Evolutionary conservation across 2,113 vertebrate species (phyloP).

Genomic region (Gobiocypris rarus): DNA sequence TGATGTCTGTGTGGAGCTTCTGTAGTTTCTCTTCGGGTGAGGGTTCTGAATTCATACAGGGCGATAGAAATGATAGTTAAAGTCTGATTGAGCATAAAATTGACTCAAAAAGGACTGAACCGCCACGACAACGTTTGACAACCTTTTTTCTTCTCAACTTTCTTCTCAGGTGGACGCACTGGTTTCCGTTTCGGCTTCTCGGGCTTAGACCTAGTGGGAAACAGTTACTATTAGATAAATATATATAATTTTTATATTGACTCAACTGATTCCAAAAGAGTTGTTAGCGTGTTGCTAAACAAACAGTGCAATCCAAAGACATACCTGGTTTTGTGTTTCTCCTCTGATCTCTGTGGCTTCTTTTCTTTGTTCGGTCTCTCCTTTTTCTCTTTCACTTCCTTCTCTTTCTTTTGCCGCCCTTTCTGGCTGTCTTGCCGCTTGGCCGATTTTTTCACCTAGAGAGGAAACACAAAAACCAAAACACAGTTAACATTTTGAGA

Average conservation of each 20-base stretch:
- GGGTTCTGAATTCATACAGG: constrained; percentile 76
- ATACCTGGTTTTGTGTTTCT: constrained; percentile 84
- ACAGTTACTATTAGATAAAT: too few relatives aligned
- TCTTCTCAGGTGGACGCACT: constrained; percentile 79
- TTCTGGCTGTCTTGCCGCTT: constrained; percentile 85
- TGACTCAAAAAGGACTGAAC: neutral
- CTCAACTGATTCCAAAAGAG: too few relatives aligned
- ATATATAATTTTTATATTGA: too few relatives aligned
- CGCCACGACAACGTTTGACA: too few relatives aligned
- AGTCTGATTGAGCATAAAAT: neutral
- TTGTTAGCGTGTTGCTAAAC: too few relatives aligned
- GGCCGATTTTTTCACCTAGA: constrained; percentile 80
- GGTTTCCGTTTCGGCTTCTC: constrained; percentile 86
- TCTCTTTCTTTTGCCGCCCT: constrained; percentile 84
- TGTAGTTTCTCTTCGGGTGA: constrained; percentile 92
- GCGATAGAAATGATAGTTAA: neutral
- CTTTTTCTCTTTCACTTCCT: constrained; percentile 77
- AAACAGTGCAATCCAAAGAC: constrained; percentile 11
- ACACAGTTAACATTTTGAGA: neutral
- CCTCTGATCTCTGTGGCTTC: constrained; percentile 76
- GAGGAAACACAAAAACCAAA: neutral
- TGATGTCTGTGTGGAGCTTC: constrained; percentile 96
- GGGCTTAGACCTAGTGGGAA: constrained; percentile 77
- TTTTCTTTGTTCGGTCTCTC: constrained; percentile 74
- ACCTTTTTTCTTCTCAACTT: constrained; percentile 92